Conservation (phyloP, 2,797 vertebrate species). For the Malacoctenus gilli region DNA sequence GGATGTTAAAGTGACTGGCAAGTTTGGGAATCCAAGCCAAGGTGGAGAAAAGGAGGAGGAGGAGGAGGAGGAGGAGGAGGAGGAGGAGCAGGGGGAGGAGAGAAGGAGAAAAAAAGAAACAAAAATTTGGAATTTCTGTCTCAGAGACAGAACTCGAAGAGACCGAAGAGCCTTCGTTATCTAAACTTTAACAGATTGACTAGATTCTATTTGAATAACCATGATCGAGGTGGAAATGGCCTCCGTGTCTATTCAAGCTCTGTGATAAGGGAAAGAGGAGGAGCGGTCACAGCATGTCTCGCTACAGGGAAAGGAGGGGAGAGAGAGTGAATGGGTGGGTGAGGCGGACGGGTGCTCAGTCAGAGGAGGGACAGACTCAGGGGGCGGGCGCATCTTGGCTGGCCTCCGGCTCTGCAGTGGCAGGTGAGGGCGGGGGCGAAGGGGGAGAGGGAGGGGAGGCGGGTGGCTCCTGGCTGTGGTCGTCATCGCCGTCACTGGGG, state of each 20-base stretch:
- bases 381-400: constrained; percentile 58
- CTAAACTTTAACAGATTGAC: constrained; percentile 3
- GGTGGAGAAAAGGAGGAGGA: no score
- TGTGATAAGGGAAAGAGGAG: constrained; percentile 45
- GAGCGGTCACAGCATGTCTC: constrained; percentile 48
- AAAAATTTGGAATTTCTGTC: constrained; percentile 22
- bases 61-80: background rate
- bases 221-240: constrained; percentile 13
- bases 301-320: constrained; percentile 18
- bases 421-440: constrained; percentile 74
- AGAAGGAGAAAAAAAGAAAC: constrained; percentile 2
- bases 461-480: constrained; percentile 73
- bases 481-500: constrained; percentile 30
- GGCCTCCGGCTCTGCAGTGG: constrained; percentile 63
- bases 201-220: constrained; percentile 2
- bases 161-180: constrained; percentile 46
- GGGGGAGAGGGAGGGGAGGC: constrained; percentile 81
- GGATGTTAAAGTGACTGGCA: constrained; percentile 42
- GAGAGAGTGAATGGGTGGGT: constrained; percentile 20
- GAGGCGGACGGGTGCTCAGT: constrained; percentile 61
- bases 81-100: background rate
- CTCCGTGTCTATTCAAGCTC: constrained; percentile 58
- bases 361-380: constrained; percentile 67
- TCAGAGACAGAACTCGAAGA: constrained; percentile 62
- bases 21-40: constrained; percentile 40